These are phyloP conservation scores for Muscicapa comitata DNA, from an alignment of 2,797 vertebrate species.

Conservation along the genomic window DNA sequence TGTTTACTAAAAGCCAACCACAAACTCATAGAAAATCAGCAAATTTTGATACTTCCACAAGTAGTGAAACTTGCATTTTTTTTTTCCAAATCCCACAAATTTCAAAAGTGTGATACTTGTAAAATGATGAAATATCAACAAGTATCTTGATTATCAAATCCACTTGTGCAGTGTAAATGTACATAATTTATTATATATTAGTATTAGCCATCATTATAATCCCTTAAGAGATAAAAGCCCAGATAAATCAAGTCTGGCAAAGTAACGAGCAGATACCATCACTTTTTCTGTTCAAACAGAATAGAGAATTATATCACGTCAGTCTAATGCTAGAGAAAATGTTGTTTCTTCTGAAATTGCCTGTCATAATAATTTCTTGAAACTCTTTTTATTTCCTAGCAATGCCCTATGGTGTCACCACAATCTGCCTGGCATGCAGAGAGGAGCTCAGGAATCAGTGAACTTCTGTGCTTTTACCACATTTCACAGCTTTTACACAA, in stretches of 20 bases:
- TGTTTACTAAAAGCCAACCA: neutral
- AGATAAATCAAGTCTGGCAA: slow-evolving; percentile 4
- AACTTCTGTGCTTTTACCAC: neutral
- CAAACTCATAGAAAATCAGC: neutral
- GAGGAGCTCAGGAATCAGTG: neutral
- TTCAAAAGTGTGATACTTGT: neutral
- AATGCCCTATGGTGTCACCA: neutral
- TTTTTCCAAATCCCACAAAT: neutral
- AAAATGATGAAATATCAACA: slow-evolving; percentile 1
- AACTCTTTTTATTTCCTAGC: neutral
- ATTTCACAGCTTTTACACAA: neutral
- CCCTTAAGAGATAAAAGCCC: neutral
- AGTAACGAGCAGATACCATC: neutral
- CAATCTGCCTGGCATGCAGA: neutral
- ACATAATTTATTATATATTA: slow-evolving; percentile 12
- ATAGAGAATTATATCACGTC: neutral
- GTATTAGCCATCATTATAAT: slow-evolving; percentile 1
- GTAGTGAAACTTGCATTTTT: neutral
- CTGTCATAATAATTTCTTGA: neutral
- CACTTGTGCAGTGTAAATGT: neutral
- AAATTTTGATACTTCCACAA: neutral
- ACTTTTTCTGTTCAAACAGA: neutral
- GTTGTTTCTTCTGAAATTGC: neutral
- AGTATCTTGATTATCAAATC: slow-evolving; percentile 8
- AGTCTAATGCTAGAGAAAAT: neutral